Base-by-base conservation (phyloP, 2,888 invertebrate genomes). In the Euphydryas editha region DNA sequence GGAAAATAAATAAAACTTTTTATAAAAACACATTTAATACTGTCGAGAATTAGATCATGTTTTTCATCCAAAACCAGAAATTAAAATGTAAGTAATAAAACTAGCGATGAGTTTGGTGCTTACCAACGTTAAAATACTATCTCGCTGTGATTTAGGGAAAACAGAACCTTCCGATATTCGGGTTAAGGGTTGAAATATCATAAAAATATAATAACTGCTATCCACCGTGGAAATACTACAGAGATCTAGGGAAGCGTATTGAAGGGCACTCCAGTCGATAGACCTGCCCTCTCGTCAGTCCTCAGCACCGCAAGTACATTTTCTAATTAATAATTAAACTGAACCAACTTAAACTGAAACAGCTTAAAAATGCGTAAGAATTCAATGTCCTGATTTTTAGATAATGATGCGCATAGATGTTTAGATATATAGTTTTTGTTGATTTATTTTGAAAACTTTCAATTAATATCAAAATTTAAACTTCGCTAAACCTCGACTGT, bases 261-360 rank as follows among this genome's bases (percentile, higher is more conserved):
- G 63, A 46, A 65, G 65, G 37, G 54, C 59, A n/a, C 68, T 66
- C 46, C 51, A 57, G 51, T 69, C 69, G 63, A 69, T 60, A 61
- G 57, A 66, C 57, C 62, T 21, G 11, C 24, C 67, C 63, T 55
- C 60, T 64, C 30, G 30, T 37, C 62, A 57, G 64, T 64, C 51
- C 59, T 59, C 51, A 36, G 51, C 58, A 17, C 42, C 49, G 51
- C 24, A n/a, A 63, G 58, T 42, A 51, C 58, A 54, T 64, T 54
- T 44, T 58, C 64, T 64, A 64, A 64, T 64, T 64, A 64, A 64
- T 64, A 64, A 51, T 64, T 59, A 59, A 51, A 59, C 58, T 54
- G 54, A 54, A 54, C 54, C 54, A 51, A n/a, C 58, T 51, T 51
- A 56, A 51, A 54, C 30, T 36, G 36, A n/a, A 54, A 36, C 36